Evolutionary conservation across 2,797 vertebrate genomes (phyloP).

Genomic region (Schizopygopsis malacanthus): DNA sequence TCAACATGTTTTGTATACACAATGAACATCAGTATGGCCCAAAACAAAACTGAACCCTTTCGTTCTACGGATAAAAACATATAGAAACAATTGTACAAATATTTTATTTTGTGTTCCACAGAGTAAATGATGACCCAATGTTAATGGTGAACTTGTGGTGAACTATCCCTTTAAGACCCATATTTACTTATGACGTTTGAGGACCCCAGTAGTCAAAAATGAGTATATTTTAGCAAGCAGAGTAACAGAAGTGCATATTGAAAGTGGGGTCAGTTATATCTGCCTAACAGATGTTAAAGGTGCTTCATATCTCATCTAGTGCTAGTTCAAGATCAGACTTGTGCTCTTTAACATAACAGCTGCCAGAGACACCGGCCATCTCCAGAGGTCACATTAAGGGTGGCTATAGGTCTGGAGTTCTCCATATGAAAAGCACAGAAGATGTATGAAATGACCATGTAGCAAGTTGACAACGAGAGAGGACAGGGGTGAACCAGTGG

Average conservation of each 20-base stretch:
- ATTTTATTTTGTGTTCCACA: neutral
- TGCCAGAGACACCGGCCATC: constrained; percentile 64
- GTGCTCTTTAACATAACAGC: constrained; percentile 65
- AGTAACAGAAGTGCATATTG: constrained; percentile 37
- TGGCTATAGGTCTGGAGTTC: constrained; percentile 66
- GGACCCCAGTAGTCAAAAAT: constrained; percentile 9
- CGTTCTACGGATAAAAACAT: neutral
- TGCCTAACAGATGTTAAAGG: constrained; percentile 61
- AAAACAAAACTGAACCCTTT: neutral
- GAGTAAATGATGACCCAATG: neutral
- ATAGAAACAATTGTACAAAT: neutral
- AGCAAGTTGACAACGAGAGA: constrained; percentile 69
- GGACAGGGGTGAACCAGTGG: constrained; percentile 70
- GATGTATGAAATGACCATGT: constrained; percentile 60
- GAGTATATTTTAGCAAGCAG: constrained; percentile 9
- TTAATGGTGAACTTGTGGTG: neutral
- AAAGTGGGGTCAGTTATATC: constrained; percentile 33
- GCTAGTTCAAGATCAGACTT: constrained; percentile 75
- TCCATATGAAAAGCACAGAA: constrained; percentile 63
- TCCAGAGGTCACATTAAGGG: constrained; percentile 58
- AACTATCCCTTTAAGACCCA: neutral
- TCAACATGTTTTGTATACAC: neutral
- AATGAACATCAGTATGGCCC: neutral
- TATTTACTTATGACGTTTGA: neutral
- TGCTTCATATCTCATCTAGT: constrained; percentile 61